These are phyloP conservation scores for Paraescarpia echinospica DNA, from an alignment of 1,140 invertebrate species.

Conservation along the genomic window DNA sequence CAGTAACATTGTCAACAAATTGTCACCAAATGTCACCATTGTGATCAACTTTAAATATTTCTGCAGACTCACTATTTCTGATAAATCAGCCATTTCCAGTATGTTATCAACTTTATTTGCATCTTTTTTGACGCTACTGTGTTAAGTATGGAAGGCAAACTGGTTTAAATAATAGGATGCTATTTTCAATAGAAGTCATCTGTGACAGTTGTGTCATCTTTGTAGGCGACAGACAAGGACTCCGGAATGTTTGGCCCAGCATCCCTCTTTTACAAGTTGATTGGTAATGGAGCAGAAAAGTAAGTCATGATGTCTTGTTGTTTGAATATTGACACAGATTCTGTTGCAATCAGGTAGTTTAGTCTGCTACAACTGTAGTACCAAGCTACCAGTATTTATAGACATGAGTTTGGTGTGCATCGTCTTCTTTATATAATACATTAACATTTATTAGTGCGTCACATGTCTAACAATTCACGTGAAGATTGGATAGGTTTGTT, in stretches of 20 bases:
- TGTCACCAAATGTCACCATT: not conserved
- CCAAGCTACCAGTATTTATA: too few species aligned
- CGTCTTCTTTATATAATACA: too few species aligned
- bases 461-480: not conserved
- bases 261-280: slow-evolving; percentile 11
- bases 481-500: too few species aligned
- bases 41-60: not conserved
- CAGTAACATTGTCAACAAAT: too few species aligned
- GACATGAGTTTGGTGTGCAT: too few species aligned
- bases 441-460: too few species aligned
- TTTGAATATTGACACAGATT: not conserved
- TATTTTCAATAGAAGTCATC: not conserved
- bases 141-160: not conserved
- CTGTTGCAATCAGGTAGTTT: not conserved
- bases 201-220: not conserved
- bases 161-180: not conserved
- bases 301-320: not conserved
- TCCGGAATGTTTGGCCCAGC: not conserved
- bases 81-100: not conserved
- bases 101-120: too few species aligned
- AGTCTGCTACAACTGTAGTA: not conserved
- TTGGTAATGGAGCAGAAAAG: slow-evolving; percentile 14
- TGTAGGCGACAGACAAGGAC: not conserved
- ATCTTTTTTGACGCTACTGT: not conserved
- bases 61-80: not conserved